Evolutionary conservation across 64 coral and sea anemone genomes (phyloP).

Genomic region (Astreopora myriophthalma): DNA sequence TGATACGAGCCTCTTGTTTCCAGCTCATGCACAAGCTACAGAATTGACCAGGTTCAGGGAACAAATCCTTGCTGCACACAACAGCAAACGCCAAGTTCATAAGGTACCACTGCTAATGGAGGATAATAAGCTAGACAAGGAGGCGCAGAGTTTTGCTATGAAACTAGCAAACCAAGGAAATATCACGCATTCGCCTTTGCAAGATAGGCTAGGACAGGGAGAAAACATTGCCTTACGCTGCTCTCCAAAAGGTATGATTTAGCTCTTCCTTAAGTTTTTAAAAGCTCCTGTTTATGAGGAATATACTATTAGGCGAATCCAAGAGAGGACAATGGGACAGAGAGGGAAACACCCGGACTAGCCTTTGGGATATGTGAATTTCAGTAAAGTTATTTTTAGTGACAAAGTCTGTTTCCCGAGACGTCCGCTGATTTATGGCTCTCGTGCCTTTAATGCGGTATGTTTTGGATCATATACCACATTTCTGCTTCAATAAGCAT

Average conservation of each 20-base stretch:
- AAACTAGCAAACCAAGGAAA: slow-evolving; percentile 2
- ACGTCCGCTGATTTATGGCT: too few relatives aligned
- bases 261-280: background rate
- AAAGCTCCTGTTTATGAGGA: too few relatives aligned
- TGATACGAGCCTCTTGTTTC: background rate
- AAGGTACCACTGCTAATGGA: background rate
- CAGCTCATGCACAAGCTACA: background rate
- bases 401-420: too few relatives aligned
- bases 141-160: slow-evolving; percentile 21
- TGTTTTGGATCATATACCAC: too few relatives aligned
- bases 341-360: too few relatives aligned
- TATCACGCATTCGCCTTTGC: slow-evolving; percentile 11
- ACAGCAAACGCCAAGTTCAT: slow-evolving; percentile 14
- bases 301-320: too few relatives aligned
- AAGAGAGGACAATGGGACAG: too few relatives aligned
- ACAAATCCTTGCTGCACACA: slow-evolving; percentile 28
- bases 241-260: slow-evolving; percentile 9
- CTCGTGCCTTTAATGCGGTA: too few relatives aligned
- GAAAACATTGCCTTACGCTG: slow-evolving; percentile 39
- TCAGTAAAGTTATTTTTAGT: too few relatives aligned
- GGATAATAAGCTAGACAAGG: background rate
- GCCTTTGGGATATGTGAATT: too few relatives aligned
- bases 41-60: background rate
- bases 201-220: slow-evolving; percentile 21
- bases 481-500: too few relatives aligned